Percentiles rank a stretch among this genome's conserved stretches.
Evolutionary conservation across 2,888 invertebrate species (phyloP).

Genomic region (Phytoseiulus persimilis): DNA sequence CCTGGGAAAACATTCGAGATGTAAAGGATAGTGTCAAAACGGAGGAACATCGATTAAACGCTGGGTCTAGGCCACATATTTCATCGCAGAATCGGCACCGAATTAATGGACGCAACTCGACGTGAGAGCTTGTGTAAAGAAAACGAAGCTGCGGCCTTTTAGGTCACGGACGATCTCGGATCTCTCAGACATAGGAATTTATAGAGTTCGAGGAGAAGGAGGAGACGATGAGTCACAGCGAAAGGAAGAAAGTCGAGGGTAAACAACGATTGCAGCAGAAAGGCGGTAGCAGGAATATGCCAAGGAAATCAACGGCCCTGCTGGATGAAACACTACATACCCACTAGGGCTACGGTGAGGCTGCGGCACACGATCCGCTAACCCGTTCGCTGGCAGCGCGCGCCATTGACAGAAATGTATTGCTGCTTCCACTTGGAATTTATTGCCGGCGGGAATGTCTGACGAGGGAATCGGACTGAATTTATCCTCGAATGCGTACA

Average conservation of each 20-base stretch:
- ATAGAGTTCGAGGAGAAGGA: neutral
- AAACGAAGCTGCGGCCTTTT: neutral
- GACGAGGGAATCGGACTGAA: neutral
- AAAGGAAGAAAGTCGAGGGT: neutral
- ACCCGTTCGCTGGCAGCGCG: neutral
- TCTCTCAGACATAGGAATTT: neutral
- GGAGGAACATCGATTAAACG: neutral
- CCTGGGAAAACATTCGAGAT: neutral
- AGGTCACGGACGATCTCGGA: neutral
- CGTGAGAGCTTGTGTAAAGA: neutral
- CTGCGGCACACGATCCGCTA: neutral
- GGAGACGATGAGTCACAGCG: neutral
- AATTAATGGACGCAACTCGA: neutral
- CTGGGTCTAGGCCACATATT: neutral
- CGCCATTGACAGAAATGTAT: neutral
- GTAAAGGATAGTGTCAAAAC: neutral
- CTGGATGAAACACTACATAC: neutral
- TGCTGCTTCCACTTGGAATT: neutral
- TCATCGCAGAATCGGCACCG: neutral
- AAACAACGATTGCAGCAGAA: neutral
- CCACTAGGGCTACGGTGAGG: neutral
- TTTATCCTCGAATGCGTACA: neutral
- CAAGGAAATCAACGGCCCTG: neutral
- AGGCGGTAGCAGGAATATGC: neutral
- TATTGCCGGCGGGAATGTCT: neutral